Evolutionary conservation across 2,797 vertebrate genomes (phyloP).

Genomic region (Eulemur albifrons): DNA sequence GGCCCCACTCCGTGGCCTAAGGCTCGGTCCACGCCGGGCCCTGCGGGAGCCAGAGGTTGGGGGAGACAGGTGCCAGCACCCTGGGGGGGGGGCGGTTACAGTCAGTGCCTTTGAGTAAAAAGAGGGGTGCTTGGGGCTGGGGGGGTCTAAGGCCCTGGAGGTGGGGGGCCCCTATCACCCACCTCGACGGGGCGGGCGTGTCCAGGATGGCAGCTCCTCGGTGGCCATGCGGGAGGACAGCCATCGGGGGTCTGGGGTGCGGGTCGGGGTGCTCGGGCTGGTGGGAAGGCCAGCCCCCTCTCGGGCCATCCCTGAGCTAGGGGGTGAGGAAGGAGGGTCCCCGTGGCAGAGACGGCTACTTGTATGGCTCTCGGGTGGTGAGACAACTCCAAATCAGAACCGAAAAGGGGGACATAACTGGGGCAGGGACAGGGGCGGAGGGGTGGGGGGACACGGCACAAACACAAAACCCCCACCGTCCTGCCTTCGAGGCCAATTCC

Average conservation of each 20-base stretch:
- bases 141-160: conserved; percentile 43
- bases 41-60: conserved; percentile 51
- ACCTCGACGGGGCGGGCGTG: not conserved
- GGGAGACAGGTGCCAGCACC: conserved; percentile 48
- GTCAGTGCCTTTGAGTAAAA: conserved; percentile 80
- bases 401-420: not conserved
- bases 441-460: conserved; percentile 52
- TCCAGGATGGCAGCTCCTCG: conserved; percentile 33
- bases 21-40: conserved; percentile 62
- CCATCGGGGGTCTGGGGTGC: not conserved
- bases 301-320: conserved; percentile 70
- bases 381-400: conserved; percentile 45
- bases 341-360: not conserved
- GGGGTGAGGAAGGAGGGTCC: conserved; percentile 24
- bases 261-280: conserved; percentile 17
- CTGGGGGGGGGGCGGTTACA: conserved; percentile 46
- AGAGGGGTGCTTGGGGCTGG: not conserved
- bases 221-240: conserved; percentile 26
- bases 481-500: conserved; percentile 74
- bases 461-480: conserved; percentile 61
- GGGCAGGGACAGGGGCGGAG: not conserved
- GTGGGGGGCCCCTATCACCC: conserved; percentile 28
- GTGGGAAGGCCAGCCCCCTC: conserved; percentile 64
- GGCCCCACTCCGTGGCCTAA: conserved; percentile 71
- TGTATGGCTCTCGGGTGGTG: conserved; percentile 43